Conservation (phyloP, 2,888 invertebrate species). For the Cheilosia soror region DNA sequence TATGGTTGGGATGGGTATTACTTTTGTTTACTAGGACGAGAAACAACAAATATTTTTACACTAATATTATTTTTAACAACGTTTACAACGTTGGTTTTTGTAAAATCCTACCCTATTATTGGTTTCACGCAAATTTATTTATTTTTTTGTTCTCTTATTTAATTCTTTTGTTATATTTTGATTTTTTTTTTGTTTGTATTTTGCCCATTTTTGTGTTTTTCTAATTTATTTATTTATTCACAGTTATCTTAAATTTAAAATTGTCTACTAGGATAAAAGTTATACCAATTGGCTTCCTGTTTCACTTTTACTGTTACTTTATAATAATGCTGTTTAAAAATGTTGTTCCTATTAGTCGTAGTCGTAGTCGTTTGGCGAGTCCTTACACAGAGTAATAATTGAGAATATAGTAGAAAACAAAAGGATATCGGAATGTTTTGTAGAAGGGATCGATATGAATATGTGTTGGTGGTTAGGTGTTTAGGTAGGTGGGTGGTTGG, state of each 20-base stretch:
- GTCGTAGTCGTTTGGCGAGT: constrained; percentile 52
- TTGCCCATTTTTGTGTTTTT: constrained; percentile 16
- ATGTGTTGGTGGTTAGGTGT: not conserved
- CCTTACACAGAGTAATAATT: constrained; percentile 37
- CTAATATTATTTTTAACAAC: constrained; percentile 30
- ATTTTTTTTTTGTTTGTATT: constrained; percentile 28
- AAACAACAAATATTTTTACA: constrained; percentile 61
- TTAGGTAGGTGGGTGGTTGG: constrained; percentile 26
- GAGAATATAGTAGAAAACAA: constrained; percentile 22
- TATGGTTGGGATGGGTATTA: constrained; percentile 21
- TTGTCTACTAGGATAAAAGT: constrained; percentile 44
- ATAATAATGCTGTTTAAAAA: constrained; percentile 8
- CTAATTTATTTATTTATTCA: constrained; percentile 41
- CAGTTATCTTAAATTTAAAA: constrained; percentile 40
- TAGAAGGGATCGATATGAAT: constrained; percentile 30
- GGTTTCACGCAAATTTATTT: constrained; percentile 54
- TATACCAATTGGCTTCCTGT: constrained; percentile 5
- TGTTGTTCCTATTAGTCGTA: constrained; percentile 36
- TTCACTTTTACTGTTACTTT: constrained; percentile 42
- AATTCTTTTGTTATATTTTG: constrained; percentile 49
- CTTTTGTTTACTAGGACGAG: constrained; percentile 23
- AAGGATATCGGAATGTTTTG: constrained; percentile 8
- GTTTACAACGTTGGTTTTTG: constrained; percentile 46
- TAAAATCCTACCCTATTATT: constrained; percentile 74
- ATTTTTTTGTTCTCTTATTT: constrained; percentile 43